A percentile compares a stretch with the other conserved stretches of the same genome.
Conservation (phyloP, 1,140 invertebrate species). For the Tyrophagus putrescentiae region DNA sequence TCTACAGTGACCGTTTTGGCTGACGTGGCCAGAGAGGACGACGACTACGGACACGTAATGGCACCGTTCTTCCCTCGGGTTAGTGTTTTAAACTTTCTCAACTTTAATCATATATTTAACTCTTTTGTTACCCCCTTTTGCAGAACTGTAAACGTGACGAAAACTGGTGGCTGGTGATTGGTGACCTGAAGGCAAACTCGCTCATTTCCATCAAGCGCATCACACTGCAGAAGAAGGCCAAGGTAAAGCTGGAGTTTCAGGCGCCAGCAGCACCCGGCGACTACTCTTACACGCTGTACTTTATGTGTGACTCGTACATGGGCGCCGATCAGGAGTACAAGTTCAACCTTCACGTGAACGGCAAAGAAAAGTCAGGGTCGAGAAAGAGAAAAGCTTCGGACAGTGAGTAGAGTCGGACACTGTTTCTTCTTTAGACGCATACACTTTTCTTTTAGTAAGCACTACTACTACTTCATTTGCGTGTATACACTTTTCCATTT, state of each 20-base stretch:
- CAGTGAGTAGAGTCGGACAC: neutral
- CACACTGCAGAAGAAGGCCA: conserved; percentile 43
- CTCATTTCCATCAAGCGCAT: conserved; percentile 89
- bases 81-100: conserved; percentile 24
- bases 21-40: conserved; percentile 86
- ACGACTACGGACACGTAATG: conserved; percentile 86
- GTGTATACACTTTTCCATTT: too few relatives aligned
- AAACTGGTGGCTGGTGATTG: conserved; percentile 99
- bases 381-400: conserved; percentile 19
- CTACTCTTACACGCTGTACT: conserved; percentile 77
- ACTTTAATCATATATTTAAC: neutral
- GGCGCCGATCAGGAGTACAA: conserved; percentile 95
- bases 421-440: too few relatives aligned
- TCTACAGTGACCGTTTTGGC: conserved; percentile 73
- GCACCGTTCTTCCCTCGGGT: conserved; percentile 94
- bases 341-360: conserved; percentile 57
- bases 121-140: conserved; percentile 26
- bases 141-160: conserved; percentile 96
- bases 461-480: too few relatives aligned
- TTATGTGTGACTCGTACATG: conserved; percentile 97
- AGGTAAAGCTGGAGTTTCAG: conserved; percentile 78
- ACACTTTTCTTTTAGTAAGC: too few relatives aligned
- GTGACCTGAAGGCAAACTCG: conserved; percentile 83
- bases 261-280: conserved; percentile 63
- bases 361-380: neutral